Conservation (phyloP, 2,888 invertebrate genomes). For the Actias luna region DNA sequence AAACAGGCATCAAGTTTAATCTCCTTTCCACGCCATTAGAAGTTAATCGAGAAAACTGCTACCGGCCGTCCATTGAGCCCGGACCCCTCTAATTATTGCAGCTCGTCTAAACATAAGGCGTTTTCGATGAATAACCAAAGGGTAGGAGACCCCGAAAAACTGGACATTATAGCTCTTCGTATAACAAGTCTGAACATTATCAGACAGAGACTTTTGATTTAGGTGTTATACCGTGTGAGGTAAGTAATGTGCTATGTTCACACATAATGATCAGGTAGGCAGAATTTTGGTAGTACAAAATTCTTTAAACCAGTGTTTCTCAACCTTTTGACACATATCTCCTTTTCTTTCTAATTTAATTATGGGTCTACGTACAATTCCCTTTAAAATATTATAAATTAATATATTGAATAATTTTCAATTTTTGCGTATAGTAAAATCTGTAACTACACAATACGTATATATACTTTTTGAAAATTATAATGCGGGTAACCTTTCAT, state of each 20-base stretch:
- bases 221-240: background rate
- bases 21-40: constrained; percentile 61
- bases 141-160: background rate
- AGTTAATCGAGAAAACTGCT: constrained; percentile 59
- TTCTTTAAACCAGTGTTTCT: background rate
- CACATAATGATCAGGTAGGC: constrained; percentile 4
- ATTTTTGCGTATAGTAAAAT: too few relatives aligned
- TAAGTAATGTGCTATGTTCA: constrained; percentile 1
- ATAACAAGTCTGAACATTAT: constrained; percentile 2
- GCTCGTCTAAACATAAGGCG: constrained; percentile 12
- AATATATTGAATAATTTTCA: too few relatives aligned
- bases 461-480: too few relatives aligned
- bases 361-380: too few relatives aligned
- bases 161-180: background rate
- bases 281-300: background rate
- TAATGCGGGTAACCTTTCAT: too few relatives aligned
- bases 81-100: constrained; percentile 46
- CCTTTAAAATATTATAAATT: too few relatives aligned
- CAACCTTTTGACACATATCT: background rate
- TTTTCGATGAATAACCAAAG: background rate
- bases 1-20: constrained; percentile 46
- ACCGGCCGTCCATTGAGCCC: constrained; percentile 37
- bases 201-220: constrained; percentile 9
- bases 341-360: background rate
- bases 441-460: too few relatives aligned